Conservation (phyloP, 2,113 vertebrate species). For the Clarias gariepinus region DNA sequence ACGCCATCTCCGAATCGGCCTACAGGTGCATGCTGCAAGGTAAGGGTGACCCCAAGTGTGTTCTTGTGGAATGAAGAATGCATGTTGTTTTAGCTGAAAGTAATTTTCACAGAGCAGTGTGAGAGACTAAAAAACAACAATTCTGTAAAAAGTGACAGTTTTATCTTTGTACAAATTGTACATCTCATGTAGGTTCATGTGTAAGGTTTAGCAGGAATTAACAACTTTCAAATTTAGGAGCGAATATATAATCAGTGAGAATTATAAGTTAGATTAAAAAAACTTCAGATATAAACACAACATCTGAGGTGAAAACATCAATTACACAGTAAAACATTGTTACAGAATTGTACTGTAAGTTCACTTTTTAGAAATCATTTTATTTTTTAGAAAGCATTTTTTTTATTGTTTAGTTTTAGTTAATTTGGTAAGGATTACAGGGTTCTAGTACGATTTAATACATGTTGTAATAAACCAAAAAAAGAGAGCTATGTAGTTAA, state of each 20-base stretch:
- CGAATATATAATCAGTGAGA: neutral
- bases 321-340: neutral
- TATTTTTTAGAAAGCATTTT: no score
- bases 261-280: no score
- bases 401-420: no score
- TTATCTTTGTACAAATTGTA: no score
- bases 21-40: conserved; percentile 99
- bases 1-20: conserved; percentile 95
- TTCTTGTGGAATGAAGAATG: no score
- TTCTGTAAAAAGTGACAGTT: neutral
- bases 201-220: neutral
- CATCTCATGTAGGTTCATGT: no score
- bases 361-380: neutral
- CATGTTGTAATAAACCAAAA: no score
- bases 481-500: no score
- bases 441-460: no score
- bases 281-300: neutral
- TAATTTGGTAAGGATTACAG: no score
- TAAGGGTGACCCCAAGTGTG: conserved; percentile 62
- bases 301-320: neutral
- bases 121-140: neutral
- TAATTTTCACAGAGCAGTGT: neutral
- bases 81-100: neutral
- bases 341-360: neutral
- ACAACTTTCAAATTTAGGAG: neutral